Percentiles rank a stretch among this genome's conserved stretches.
Conservation (phyloP, 92 coral and sea anemone species). For the Isaurus tuberculatus region DNA sequence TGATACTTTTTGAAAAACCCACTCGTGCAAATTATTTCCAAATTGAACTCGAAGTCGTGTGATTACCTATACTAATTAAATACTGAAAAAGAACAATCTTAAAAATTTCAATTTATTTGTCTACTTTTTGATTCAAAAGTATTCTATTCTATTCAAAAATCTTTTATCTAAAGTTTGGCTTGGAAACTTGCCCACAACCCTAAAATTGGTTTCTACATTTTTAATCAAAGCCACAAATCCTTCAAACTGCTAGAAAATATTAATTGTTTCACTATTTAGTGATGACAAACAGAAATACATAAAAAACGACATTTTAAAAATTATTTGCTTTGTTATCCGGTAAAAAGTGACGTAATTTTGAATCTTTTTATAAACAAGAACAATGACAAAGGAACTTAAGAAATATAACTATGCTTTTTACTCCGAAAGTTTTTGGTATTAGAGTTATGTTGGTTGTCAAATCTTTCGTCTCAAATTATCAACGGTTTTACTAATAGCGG, state of each 20-base stretch:
- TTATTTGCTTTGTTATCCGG: background rate
- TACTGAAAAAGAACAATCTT: background rate
- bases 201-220: background rate
- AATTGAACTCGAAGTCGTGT: no score
- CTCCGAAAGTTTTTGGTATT: background rate
- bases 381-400: background rate
- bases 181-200: background rate
- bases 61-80: background rate
- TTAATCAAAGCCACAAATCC: background rate
- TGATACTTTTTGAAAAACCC: no score
- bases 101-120: background rate
- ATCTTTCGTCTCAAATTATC: background rate
- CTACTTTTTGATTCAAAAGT: background rate
- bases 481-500: no score
- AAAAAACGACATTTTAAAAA: background rate
- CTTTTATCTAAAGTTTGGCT: background rate
- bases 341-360: background rate
- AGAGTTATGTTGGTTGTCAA: background rate
- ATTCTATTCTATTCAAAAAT: no score
- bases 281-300: background rate
- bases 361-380: background rate
- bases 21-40: no score
- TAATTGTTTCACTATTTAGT: background rate
- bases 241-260: background rate
- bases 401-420: background rate